Base-by-base conservation (phyloP, 2,797 vertebrate genomes). In the Rallus crepitans region DNA sequence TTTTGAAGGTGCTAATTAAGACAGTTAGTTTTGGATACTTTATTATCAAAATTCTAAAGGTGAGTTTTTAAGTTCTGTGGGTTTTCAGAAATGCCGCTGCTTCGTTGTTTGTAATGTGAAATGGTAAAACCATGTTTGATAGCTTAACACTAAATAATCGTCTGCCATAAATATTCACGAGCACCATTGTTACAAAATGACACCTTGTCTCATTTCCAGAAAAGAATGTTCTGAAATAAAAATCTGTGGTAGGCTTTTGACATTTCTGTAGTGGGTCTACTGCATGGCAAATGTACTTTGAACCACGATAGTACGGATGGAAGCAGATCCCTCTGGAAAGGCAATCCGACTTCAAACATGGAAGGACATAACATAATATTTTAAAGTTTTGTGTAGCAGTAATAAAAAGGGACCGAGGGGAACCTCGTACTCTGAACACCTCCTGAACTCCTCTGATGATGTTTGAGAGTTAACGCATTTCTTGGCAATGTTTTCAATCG, bases 201-300 rank as follows among this genome's bases (percentile, higher is more conserved):
- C 64, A 66, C 68, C 27, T 87, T 79, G 23, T 87, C 77, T 91
- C 31, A 48, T 80, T 90, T 95, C 65, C 94, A 48, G 86, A 65
- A 70, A 80, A 88, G 64, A 82, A 45, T 77, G 53, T 87, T 91
- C 81, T 94, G 77, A 96, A 76, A 63, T 95, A 85, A 91, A 95
- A 71, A 71, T 68, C 73, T 96, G 85, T 89, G 91, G 83, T 95
- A 96, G 87, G 66, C 89, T 94, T 96, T 94, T 89, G 81, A 95
- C 70, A 28, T 96, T 86, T 94, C 76, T 52, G 42, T 90, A 90
- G 87, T 59, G 40, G 90, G 27, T 78, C 80, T 93, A 7, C 91
- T 90, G 63, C 77, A 56, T 56, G 63, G 17, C 66, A 59, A 59
- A 0, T 23, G 11, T 80, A 30, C 61, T 30, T 78, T 89, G 80